These are phyloP conservation scores for Synanthedon vespiformis DNA, from an alignment of 2,888 invertebrate genomes.

Conservation along the genomic window DNA sequence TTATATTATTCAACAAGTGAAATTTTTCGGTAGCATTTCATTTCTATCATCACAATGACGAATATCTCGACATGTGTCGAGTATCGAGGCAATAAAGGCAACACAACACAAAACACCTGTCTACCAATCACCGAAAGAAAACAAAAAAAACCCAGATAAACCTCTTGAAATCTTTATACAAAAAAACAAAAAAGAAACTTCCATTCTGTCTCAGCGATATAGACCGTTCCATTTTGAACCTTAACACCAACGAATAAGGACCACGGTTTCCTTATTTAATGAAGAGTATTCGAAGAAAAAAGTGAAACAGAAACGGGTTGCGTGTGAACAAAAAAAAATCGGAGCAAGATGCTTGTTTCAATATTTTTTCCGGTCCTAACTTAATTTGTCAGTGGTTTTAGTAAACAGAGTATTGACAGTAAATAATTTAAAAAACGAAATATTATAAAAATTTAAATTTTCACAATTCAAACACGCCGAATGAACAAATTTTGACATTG, in stretches of 20 bases:
- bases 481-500: no score
- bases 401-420: neutral
- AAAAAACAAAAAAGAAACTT: neutral
- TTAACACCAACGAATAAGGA: neutral
- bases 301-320: slow-evolving; percentile 5
- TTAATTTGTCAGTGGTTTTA: slow-evolving; percentile 24
- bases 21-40: no score
- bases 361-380: slow-evolving; percentile 15
- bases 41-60: no score
- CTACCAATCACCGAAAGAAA: neutral
- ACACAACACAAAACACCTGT: slow-evolving; percentile 7
- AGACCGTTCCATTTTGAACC: neutral
- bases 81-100: no score
- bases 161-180: slow-evolving; percentile 9
- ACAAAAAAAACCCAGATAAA: slow-evolving; percentile 10
- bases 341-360: slow-evolving; percentile 24
- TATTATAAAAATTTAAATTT: no score
- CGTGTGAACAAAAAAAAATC: slow-evolving; percentile 21
- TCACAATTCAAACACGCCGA: no score
- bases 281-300: slow-evolving; percentile 6
- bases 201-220: neutral
- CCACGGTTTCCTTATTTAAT: neutral
- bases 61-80: no score
- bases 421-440: no score
- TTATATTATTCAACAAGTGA: no score